Evolutionary conservation across 2,888 invertebrate genomes (phyloP).

Genomic region (Invenusta paracnida): DNA sequence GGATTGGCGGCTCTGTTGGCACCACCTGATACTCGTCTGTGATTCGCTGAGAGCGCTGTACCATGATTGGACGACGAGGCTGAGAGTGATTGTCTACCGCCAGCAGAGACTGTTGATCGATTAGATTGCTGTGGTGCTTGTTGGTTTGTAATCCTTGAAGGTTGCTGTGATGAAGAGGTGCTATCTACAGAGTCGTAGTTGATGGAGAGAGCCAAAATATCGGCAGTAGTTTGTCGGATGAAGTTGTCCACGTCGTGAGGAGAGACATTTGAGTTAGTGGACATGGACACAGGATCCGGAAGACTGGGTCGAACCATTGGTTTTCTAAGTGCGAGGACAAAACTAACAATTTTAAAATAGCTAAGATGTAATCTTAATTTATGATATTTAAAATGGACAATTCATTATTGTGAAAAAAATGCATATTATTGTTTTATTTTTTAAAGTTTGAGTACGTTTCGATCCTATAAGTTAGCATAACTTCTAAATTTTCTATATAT

Average conservation of each 20-base stretch:
- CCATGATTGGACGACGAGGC: not conserved
- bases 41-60: not conserved
- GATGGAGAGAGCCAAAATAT: constrained; percentile 76
- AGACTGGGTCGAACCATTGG: not conserved
- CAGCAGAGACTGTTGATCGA: not conserved
- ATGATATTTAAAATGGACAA: no score
- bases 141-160: not conserved
- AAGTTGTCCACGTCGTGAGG: constrained; percentile 71
- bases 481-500: no score
- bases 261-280: constrained; percentile 61
- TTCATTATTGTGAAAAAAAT: no score
- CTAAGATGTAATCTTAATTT: no score
- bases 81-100: not conserved
- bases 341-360: not conserved
- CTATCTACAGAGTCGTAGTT: not conserved
- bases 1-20: not conserved
- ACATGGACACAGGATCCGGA: not conserved
- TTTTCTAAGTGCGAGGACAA: not conserved
- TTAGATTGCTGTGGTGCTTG: not conserved
- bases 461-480: no score
- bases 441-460: no score
- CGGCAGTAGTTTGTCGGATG: constrained; percentile 80
- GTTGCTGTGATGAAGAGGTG: not conserved
- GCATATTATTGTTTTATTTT: no score
- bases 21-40: not conserved